A percentile compares a stretch with the other conserved stretches of the same genome.
These are phyloP conservation scores for Platanista minor DNA, from an alignment of 2,113 vertebrate species.

Conservation along the genomic window DNA sequence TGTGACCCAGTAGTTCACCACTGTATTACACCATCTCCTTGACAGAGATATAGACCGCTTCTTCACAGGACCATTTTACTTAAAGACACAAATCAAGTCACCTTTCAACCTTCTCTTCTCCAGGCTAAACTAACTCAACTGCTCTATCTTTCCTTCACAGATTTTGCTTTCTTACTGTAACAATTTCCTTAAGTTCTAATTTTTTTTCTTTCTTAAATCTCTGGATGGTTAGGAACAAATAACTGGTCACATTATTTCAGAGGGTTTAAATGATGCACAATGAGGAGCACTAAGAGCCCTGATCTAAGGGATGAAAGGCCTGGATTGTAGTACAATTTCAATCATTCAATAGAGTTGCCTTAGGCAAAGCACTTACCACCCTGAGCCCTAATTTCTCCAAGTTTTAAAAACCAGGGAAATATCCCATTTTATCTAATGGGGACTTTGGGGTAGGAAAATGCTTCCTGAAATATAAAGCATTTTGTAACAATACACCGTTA, in stretches of 20 bases:
- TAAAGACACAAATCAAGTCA: slow-evolving; percentile 11
- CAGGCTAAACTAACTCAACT: background rate
- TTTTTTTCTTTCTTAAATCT: background rate
- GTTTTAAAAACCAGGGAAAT: background rate
- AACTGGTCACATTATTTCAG: background rate
- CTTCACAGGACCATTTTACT: background rate
- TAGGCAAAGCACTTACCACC: background rate
- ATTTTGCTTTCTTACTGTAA: background rate
- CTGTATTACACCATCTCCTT: background rate
- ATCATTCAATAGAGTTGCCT: background rate
- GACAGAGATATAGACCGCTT: background rate
- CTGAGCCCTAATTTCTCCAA: background rate
- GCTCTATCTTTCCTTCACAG: background rate
- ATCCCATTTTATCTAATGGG: background rate
- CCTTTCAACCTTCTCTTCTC: background rate
- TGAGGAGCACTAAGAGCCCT: background rate
- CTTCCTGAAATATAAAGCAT: background rate
- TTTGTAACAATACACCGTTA: background rate
- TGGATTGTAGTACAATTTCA: background rate
- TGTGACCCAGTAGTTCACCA: background rate
- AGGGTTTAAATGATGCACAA: background rate
- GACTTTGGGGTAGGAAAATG: background rate
- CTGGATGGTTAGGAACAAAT: background rate
- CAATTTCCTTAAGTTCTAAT: background rate
- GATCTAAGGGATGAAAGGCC: background rate